Conservation (phyloP, 2,113 vertebrate species). For the Hydropotes inermis region DNA sequence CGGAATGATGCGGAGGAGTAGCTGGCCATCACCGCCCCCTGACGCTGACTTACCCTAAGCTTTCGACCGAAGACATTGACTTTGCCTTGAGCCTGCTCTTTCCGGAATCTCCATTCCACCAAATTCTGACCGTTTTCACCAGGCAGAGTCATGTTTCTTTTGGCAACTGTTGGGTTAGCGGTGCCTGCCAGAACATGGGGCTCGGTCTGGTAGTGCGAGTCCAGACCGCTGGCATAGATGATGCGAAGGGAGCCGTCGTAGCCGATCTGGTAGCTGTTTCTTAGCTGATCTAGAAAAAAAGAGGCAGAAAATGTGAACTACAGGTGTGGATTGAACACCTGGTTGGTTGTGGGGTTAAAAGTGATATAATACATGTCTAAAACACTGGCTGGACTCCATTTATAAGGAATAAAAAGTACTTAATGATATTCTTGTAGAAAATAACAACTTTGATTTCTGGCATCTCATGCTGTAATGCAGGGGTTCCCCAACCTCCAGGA, state of each 20-base stretch:
- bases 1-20: accelerated
- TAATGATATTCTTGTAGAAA: not conserved
- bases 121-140: slow-evolving; percentile 95
- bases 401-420: not conserved
- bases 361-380: not conserved
- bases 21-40: accelerated
- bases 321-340: not conserved
- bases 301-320: not conserved
- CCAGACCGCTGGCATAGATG: slow-evolving; percentile 95
- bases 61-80: slow-evolving; percentile 97
- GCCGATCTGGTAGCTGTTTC: slow-evolving; percentile 95
- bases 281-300: slow-evolving; percentile 89
- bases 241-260: slow-evolving; percentile 94
- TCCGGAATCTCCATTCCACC: slow-evolving; percentile 98
- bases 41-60: slow-evolving; percentile 86
- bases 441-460: not conserved
- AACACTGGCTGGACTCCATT: not conserved
- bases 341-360: not conserved
- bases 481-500: not conserved
- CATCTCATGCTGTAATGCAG: not conserved
- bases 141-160: slow-evolving; percentile 96
- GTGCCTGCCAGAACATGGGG: slow-evolving; percentile 95
- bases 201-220: slow-evolving; percentile 96
- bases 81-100: slow-evolving; percentile 95
- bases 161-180: slow-evolving; percentile 93